phyloP scores from a whole-genome alignment of 2,113 vertebrate species.

The Pitta sordida region DNA sequence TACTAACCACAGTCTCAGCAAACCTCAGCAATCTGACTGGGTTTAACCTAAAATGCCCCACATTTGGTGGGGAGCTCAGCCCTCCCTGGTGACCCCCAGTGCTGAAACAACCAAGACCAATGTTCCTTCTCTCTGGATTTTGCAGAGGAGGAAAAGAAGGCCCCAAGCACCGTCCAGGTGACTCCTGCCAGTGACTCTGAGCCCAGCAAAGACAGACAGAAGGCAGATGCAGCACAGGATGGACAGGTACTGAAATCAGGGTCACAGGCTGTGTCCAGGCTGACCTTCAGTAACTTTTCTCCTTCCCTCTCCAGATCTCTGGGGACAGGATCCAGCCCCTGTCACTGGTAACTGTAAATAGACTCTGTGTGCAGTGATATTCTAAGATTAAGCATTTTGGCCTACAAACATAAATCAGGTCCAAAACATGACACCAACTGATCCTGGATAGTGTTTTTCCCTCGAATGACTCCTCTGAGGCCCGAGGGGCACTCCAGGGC shows the following conservation, averaged over 20 bases:
- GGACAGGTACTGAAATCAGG: slow-evolving; percentile 50
- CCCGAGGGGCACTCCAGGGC: neutral
- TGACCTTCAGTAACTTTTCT: neutral
- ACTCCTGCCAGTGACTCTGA: slow-evolving; percentile 44
- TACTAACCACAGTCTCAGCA: neutral
- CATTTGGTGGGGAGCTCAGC: neutral
- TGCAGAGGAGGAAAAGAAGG: slow-evolving; percentile 35
- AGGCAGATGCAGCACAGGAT: slow-evolving; percentile 4
- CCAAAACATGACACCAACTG: neutral
- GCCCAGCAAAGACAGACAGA: slow-evolving; percentile 36
- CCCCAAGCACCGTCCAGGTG: slow-evolving; percentile 42
- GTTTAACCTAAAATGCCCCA: neutral
- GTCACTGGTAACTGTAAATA: neutral
- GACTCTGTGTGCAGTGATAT: neutral
- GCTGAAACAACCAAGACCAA: neutral
- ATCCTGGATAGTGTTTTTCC: neutral
- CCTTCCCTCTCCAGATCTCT: neutral
- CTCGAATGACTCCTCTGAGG: neutral
- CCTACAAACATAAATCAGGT: neutral
- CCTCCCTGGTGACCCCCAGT: neutral
- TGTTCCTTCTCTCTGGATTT: neutral
- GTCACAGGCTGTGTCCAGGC: neutral
- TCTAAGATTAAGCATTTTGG: neutral
- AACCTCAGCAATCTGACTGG: neutral
- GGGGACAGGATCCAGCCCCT: neutral